These are phyloP conservation scores for Dendronephthya gigantea DNA, from an alignment of 64 coral and sea anemone genomes.

Conservation along the genomic window DNA sequence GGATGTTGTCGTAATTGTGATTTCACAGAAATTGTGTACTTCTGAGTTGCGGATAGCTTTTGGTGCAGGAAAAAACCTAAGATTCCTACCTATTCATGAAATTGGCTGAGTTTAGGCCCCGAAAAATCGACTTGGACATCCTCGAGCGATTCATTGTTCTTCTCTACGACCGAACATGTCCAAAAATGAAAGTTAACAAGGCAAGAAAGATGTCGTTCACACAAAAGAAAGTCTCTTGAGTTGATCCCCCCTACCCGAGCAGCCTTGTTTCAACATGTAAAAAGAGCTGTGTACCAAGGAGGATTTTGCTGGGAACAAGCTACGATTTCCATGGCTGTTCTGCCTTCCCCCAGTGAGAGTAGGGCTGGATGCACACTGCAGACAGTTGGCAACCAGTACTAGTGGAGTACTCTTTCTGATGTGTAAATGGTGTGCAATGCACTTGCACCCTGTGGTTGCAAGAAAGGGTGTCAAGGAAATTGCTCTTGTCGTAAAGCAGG, in stretches of 20 bases:
- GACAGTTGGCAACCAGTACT: not conserved
- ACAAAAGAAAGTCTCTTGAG: too few relatives aligned
- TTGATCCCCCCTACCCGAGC: too few relatives aligned
- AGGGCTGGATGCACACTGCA: not conserved
- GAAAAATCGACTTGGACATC: not conserved
- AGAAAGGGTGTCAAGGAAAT: not conserved
- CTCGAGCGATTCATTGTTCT: slow-evolving; percentile 26
- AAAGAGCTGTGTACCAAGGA: too few relatives aligned
- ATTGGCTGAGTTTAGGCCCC: too few relatives aligned
- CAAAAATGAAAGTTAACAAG: slow-evolving; percentile 12
- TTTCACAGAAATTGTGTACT: too few relatives aligned
- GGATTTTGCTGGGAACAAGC: not conserved
- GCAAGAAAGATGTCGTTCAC: not conserved
- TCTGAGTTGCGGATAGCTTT: too few relatives aligned
- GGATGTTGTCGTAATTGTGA: too few relatives aligned
- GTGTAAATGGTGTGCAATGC: not conserved
- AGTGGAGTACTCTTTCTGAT: not conserved
- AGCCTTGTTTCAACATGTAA: too few relatives aligned
- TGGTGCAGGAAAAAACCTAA: too few relatives aligned
- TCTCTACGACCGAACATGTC: slow-evolving; percentile 32
- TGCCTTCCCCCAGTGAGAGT: not conserved
- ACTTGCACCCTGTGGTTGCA: not conserved
- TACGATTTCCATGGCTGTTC: not conserved
- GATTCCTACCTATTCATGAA: too few relatives aligned
- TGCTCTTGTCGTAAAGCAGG: not conserved